Conservation (phyloP, 2,888 invertebrate species). For the Torymus texanus region DNA sequence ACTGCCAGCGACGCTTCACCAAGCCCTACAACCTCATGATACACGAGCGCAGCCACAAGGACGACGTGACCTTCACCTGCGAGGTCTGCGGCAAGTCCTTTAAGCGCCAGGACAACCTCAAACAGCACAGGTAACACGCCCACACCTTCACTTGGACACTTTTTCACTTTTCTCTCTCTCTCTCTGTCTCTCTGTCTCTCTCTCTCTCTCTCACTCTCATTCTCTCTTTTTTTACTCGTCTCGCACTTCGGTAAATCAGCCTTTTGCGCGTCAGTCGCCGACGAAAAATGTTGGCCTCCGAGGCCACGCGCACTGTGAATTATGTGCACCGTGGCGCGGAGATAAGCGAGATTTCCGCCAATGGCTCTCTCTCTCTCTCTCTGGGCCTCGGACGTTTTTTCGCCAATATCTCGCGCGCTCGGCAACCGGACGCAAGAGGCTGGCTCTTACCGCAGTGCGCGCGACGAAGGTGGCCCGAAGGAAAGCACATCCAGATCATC, state of each 20-base stretch:
- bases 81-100: conserved; percentile 98
- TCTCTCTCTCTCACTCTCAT: neutral
- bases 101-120: conserved; percentile 93
- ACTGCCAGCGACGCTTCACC: conserved; percentile 97
- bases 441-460: conserved; percentile 1
- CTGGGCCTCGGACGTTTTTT: too few relatives aligned
- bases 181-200: neutral
- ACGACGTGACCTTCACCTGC: conserved; percentile 96
- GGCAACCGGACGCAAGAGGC: neutral
- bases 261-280: neutral
- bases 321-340: too few relatives aligned
- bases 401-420: too few relatives aligned
- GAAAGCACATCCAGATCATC: neutral
- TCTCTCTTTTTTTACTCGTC: neutral
- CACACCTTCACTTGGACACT: neutral
- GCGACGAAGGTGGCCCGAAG: too few relatives aligned
- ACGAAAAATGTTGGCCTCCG: neutral
- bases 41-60: conserved; percentile 97
- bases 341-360: too few relatives aligned
- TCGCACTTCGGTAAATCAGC: neutral
- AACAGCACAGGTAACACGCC: conserved; percentile 87
- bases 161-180: neutral
- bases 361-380: too few relatives aligned
- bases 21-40: conserved; percentile 98
- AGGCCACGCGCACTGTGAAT: too few relatives aligned